Percentiles rank a stretch among this genome's conserved stretches.
phyloP scores from a whole-genome alignment of 2,113 vertebrate genomes.

The Chaetodon trifascialis region DNA sequence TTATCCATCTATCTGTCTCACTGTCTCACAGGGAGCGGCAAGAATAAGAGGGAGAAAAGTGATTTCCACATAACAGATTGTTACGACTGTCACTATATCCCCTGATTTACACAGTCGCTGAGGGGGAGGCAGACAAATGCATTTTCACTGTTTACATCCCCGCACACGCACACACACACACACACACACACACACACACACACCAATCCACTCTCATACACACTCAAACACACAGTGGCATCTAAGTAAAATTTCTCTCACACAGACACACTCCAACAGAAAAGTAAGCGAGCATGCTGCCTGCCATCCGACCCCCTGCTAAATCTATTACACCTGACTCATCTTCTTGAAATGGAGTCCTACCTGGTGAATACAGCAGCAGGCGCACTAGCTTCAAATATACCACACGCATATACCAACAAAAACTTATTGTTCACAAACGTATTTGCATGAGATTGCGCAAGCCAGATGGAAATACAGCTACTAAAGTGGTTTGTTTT shows the following conservation, averaged over 20 bases:
- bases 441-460: conserved; percentile 60
- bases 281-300: conserved; percentile 41
- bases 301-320: conserved; percentile 67
- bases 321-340: conserved; percentile 76
- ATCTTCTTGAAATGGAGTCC: conserved; percentile 76
- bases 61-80: conserved; percentile 73
- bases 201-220: conserved; percentile 5
- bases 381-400: conserved; percentile 49
- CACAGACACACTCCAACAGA: conserved; percentile 48
- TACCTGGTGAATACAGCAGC: conserved; percentile 67
- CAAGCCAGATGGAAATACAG: conserved; percentile 36
- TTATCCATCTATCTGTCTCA: conserved; percentile 37
- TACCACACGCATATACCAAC: conserved; percentile 31
- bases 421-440: conserved; percentile 55
- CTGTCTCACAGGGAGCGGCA: conserved; percentile 39
- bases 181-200: conserved; percentile 40
- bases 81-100: conserved; percentile 75
- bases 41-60: conserved; percentile 65
- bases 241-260: conserved; percentile 51
- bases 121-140: conserved; percentile 69
- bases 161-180: conserved; percentile 14
- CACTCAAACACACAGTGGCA: conserved; percentile 37
- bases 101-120: conserved; percentile 74
- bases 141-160: conserved; percentile 71
- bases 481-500: conserved; percentile 64